Evolutionary conservation across 2,888 invertebrate species (phyloP).

Genomic region (Phorcus lineatus): DNA sequence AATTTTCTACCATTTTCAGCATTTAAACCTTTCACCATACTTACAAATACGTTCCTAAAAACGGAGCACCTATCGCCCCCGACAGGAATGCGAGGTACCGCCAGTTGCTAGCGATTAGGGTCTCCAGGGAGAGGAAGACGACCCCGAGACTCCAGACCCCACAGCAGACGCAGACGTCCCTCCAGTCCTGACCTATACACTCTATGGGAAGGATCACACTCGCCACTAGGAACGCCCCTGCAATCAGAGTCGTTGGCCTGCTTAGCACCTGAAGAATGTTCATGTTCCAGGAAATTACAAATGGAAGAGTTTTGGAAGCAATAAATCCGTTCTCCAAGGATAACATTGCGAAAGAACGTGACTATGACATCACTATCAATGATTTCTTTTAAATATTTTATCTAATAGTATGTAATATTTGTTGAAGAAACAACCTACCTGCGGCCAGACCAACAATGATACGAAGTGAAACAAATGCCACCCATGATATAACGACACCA

Average conservation of each 20-base stretch:
- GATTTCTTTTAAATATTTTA: not conserved
- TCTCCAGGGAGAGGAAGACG: conserved; percentile 56
- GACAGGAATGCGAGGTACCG: conserved; percentile 53
- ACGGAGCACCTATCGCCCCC: conserved; percentile 46
- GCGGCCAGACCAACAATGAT: conserved; percentile 47
- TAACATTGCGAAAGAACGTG: too few relatives aligned
- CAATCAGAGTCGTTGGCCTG: not conserved
- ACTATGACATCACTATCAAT: not conserved
- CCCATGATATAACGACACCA: conserved; percentile 48
- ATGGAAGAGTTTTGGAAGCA: too few relatives aligned
- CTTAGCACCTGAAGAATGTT: too few relatives aligned
- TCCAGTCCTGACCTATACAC: conserved; percentile 59
- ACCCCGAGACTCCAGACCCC: conserved; percentile 62
- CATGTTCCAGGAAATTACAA: too few relatives aligned
- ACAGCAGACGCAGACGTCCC: conserved; percentile 61
- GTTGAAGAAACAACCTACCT: conserved; percentile 35
- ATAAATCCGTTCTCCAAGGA: too few relatives aligned
- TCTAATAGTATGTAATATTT: not conserved
- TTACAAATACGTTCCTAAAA: conserved; percentile 61
- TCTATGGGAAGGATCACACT: conserved; percentile 60
- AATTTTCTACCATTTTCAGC: too few relatives aligned
- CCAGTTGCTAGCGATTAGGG: conserved; percentile 56
- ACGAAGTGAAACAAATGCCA: conserved; percentile 46
- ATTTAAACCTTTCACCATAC: conserved; percentile 2
- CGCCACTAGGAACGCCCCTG: conserved; percentile 43